These are phyloP conservation scores for Noctua fimbriata DNA, from an alignment of 2,888 invertebrate genomes.

Conservation along the genomic window DNA sequence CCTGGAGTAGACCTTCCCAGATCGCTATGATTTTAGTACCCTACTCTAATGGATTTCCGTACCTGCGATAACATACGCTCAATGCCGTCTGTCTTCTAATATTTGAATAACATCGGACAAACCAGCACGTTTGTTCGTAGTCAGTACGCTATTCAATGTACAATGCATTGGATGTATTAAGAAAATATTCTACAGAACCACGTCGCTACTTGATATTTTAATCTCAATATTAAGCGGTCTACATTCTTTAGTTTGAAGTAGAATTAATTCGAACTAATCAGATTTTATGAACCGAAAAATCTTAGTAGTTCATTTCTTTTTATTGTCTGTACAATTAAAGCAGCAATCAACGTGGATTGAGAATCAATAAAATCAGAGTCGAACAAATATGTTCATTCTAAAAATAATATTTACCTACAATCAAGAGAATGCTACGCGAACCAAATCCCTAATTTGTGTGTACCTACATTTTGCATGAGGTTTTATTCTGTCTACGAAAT, in stretches of 20 bases:
- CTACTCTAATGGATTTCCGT: slow-evolving; percentile 7
- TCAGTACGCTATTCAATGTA: neutral
- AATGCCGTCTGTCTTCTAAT: slow-evolving; percentile 18
- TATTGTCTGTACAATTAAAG: slow-evolving; percentile 15
- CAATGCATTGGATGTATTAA: neutral
- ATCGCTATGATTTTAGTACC: slow-evolving; percentile 13
- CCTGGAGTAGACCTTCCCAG: slow-evolving; percentile 6
- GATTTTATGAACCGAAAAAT: slow-evolving; percentile 8
- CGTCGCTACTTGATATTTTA: neutral
- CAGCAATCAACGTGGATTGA: slow-evolving; percentile 7
- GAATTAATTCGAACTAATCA: slow-evolving; percentile 11
- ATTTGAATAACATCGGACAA: slow-evolving; percentile 25
- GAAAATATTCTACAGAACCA: slow-evolving; percentile 20
- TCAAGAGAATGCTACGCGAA: slow-evolving; percentile 7
- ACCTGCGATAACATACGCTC: slow-evolving; percentile 1
- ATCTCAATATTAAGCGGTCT: slow-evolving; percentile 7
- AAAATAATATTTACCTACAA: slow-evolving; percentile 7
- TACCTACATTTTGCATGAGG: neutral
- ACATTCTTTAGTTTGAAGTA: slow-evolving; percentile 23
- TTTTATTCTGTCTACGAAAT: slow-evolving; percentile 12
- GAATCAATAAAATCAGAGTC: slow-evolving; percentile 25
- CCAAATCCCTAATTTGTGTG: neutral
- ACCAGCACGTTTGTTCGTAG: neutral
- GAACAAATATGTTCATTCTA: slow-evolving; percentile 32
- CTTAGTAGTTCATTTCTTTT: neutral